Evolutionary conservation across 64 coral and sea anemone genomes (phyloP), one percentile per base, ranked within the genome.

Genomic region (Dendrophyllia cribrosa): DNA sequence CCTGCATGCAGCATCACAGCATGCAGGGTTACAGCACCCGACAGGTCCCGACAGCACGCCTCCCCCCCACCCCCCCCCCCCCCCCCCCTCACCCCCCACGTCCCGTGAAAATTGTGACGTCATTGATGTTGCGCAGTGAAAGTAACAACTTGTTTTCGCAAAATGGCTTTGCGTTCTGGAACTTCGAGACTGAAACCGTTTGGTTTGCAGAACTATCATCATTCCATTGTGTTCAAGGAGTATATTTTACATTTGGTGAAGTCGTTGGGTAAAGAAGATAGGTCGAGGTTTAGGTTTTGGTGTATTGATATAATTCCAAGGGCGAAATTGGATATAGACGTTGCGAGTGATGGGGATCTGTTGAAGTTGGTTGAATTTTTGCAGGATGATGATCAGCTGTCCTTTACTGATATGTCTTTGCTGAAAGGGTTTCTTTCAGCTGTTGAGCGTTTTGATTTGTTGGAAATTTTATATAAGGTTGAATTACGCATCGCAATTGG

Each of bases 361-460:
- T 82, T 82, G 0, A 82, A 19, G 53, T 82, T 61, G 53, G 45
- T 82, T 14, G 78, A 63, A 17, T 63, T 62, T 45, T 25, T 82
- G 13, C 13, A n/a, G 11, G 25, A 64, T 61, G 23, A 82, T 63
- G 7, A 10, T 15, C 12, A 44, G 14, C 9, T 82, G 58, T 61
- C 43, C 4, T 58, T 24, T 43, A n/a, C 12, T 17, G 56, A 63
- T 45, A 3, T 80, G 56, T 80, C 77, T 1, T 60, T 60, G 9
- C 59, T 82, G 9, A 63, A 20, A 45, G 6, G 16, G 15, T 63
- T 63, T 64, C 26, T 82, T 45, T 46, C 10, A 9, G 25, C 4
- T 34, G 17, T 45, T 19, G 3, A 20, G 4, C 25, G 56, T 7
- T 9, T 4, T 19, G 59, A 82, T 34, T 17, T 82, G 15, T 3